phyloP scores from a whole-genome alignment of 2,113 vertebrate genomes.

The Spea bombifrons region DNA sequence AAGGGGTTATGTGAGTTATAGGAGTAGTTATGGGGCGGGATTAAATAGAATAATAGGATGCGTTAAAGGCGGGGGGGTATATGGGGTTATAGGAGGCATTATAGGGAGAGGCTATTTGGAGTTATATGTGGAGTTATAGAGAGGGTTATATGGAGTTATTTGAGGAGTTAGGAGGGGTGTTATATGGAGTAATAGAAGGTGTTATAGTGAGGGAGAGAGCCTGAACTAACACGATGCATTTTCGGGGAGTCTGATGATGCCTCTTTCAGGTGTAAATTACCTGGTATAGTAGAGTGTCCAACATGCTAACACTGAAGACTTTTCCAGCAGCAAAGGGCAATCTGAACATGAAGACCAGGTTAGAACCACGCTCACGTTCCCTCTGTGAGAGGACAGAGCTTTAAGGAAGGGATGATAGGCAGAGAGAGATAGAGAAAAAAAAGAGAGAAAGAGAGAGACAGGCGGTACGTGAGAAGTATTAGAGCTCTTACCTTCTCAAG shows the following conservation, averaged over 20 bases:
- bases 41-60: conserved; percentile 16
- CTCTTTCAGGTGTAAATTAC: conserved; percentile 50
- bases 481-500: conserved; percentile 74
- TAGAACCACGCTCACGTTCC: conserved; percentile 77
- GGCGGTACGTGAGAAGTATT: background rate
- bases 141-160: background rate
- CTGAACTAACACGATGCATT: background rate
- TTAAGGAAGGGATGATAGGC: conserved; percentile 14
- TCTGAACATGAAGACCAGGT: conserved; percentile 80
- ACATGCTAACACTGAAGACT: conserved; percentile 81
- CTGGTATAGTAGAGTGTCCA: conserved; percentile 80
- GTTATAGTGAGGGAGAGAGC: conserved; percentile 2
- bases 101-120: conserved; percentile 17
- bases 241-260: background rate
- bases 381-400: conserved; percentile 61
- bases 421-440: background rate
- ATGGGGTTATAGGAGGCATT: conserved; percentile 25
- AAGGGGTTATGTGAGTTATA: conserved; percentile 6
- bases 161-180: background rate
- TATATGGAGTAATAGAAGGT: conserved; percentile 4
- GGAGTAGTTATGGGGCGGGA: conserved; percentile 4
- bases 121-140: background rate
- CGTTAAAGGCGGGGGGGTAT: conserved; percentile 7
- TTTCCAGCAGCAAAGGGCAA: conserved; percentile 78
- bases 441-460: conserved; percentile 30